Percentiles rank a stretch among this genome's conserved stretches.
phyloP scores from a whole-genome alignment of 2,888 invertebrate species.

The Azorinus chamasolen region DNA sequence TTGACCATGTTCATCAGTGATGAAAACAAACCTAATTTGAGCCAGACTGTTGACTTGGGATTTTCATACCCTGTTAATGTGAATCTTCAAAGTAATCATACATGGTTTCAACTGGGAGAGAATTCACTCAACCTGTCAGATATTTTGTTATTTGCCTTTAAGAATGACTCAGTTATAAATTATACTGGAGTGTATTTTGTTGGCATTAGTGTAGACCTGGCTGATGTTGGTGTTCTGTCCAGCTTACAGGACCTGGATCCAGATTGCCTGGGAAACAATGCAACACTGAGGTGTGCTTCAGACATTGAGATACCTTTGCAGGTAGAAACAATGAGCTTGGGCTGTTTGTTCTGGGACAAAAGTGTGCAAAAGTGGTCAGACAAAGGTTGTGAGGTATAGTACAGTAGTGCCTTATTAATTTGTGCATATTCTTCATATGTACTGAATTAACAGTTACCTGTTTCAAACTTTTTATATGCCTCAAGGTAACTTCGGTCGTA shows the following conservation, averaged over 20 bases:
- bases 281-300: slow-evolving; percentile 3
- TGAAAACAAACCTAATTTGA: slow-evolving; percentile 22
- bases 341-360: slow-evolving; percentile 65
- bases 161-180: background rate
- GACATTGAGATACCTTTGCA: slow-evolving; percentile 33
- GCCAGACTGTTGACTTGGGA: slow-evolving; percentile 28
- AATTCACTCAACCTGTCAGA: no score
- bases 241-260: slow-evolving; percentile 17
- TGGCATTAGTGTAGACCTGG: slow-evolving; percentile 40
- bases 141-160: slow-evolving; percentile 20
- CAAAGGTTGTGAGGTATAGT: slow-evolving; percentile 63
- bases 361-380: slow-evolving; percentile 43
- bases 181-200: slow-evolving; percentile 28
- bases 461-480: no score
- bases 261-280: slow-evolving; percentile 38
- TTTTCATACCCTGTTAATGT: slow-evolving; percentile 38
- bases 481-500: no score
- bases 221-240: slow-evolving; percentile 27
- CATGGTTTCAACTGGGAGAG: background rate
- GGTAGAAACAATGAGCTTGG: slow-evolving; percentile 42
- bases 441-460: no score
- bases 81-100: slow-evolving; percentile 1
- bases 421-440: no score
- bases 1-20: slow-evolving; percentile 29
- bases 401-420: background rate